Percentiles rank a stretch among this genome's conserved stretches.
Evolutionary conservation across 2,113 vertebrate genomes (phyloP).

Genomic region (Heterotis niloticus): DNA sequence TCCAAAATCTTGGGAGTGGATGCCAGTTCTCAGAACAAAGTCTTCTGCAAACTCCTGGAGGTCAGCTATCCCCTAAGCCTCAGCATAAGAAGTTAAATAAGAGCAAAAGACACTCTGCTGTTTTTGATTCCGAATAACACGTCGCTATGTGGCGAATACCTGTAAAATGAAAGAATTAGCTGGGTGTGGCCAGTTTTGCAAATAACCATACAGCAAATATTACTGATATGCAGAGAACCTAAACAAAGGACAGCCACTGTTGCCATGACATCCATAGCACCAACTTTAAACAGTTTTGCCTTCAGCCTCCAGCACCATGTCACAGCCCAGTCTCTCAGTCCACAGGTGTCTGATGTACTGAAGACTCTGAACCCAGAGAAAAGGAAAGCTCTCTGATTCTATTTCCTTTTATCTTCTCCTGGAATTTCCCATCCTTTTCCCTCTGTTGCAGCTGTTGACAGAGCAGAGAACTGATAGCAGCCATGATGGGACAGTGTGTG

Average conservation of each 20-base stretch:
- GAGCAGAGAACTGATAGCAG: conserved; percentile 65
- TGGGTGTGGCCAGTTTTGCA: too few species aligned
- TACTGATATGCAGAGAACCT: too few species aligned
- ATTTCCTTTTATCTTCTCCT: background rate
- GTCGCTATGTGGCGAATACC: too few species aligned
- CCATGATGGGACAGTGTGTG: conserved; percentile 62
- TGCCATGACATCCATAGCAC: conserved; percentile 12
- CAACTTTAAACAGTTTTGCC: conserved; percentile 60
- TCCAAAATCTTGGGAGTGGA: conserved; percentile 69
- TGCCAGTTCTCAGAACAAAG: conserved; percentile 71
- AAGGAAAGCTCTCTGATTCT: conserved; percentile 26
- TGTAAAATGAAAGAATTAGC: too few species aligned
- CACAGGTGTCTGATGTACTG: conserved; percentile 60
- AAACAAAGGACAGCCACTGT: too few species aligned
- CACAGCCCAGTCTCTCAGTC: conserved; percentile 67
- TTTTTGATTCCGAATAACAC: too few species aligned
- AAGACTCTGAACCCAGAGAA: conserved; percentile 43
- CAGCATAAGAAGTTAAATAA: conserved; percentile 71
- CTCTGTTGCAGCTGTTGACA: conserved; percentile 30
- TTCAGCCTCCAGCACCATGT: conserved; percentile 69
- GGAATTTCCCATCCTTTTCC: background rate
- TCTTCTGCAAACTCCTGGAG: conserved; percentile 67
- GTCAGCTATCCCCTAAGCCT: conserved; percentile 63
- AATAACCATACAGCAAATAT: too few species aligned
- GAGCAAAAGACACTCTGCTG: too few species aligned